Conservation (phyloP, 2,113 vertebrate species). For the Microcebus lehilahytsara region DNA sequence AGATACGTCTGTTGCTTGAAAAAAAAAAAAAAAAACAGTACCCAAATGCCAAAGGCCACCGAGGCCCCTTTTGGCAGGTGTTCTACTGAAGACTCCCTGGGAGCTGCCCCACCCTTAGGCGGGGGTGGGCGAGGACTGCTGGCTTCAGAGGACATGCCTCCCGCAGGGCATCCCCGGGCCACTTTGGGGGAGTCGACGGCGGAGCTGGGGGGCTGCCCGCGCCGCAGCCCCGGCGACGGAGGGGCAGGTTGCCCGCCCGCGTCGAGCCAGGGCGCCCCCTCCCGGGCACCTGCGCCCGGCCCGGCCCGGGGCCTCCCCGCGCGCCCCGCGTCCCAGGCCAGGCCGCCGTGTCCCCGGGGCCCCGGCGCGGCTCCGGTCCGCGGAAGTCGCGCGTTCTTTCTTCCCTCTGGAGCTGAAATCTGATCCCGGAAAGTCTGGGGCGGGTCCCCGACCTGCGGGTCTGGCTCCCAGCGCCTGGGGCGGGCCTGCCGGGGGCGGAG, state of each 20-base stretch:
- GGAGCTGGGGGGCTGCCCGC: neutral
- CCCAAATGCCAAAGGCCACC: neutral
- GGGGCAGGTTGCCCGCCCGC: no score
- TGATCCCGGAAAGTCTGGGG: slow-evolving; percentile 63
- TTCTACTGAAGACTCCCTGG: neutral
- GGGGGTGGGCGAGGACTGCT: neutral
- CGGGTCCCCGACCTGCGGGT: neutral
- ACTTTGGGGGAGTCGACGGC: neutral
- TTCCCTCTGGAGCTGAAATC: slow-evolving; percentile 54
- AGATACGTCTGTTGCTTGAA: neutral
- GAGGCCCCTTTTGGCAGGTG: neutral
- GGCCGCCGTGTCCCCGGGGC: neutral
- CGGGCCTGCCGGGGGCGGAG: neutral
- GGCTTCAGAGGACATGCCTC: neutral
- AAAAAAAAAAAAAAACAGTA: neutral
- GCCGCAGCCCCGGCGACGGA: neutral
- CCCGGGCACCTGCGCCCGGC: neutral
- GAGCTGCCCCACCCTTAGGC: neutral
- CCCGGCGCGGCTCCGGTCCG: neutral
- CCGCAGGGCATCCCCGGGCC: neutral
- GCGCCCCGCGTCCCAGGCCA: neutral
- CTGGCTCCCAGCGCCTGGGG: slow-evolving; percentile 11
- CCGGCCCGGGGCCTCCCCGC: neutral
- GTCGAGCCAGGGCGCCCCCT: neutral
- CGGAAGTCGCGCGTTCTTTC: neutral